Evolutionary conservation across 1,140 invertebrate species (phyloP).

Genomic region (Magallana gigas): DNA sequence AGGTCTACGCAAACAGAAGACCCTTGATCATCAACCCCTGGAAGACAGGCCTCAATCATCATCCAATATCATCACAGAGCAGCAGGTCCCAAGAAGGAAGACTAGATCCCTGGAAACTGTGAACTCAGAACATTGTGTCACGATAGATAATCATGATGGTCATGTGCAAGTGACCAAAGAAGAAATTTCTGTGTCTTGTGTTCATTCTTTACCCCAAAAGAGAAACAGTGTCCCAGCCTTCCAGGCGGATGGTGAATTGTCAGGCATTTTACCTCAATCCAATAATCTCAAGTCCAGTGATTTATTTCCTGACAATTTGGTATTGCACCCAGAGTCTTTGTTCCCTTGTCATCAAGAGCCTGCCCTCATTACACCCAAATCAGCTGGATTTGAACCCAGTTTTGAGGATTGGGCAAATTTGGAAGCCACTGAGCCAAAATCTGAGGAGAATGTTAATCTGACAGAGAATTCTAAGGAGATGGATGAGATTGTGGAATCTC

Average conservation of each 20-base stretch:
- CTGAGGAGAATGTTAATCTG: background rate
- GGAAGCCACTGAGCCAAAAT: background rate
- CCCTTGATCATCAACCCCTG: background rate
- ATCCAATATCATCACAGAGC: background rate
- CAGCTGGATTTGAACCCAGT: background rate
- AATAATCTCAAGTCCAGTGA: background rate
- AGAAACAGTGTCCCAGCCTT: background rate
- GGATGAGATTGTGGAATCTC: background rate
- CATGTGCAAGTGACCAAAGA: background rate
- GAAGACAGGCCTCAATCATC: background rate
- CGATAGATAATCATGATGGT: background rate
- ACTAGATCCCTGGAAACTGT: background rate
- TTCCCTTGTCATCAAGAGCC: background rate
- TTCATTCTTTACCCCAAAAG: background rate
- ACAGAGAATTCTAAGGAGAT: background rate
- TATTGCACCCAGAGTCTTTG: background rate
- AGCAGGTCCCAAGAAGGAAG: background rate
- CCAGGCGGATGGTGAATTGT: background rate
- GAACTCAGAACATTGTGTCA: background rate
- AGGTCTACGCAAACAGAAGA: conserved; percentile 1
- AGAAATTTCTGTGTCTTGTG: background rate
- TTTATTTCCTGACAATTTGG: background rate
- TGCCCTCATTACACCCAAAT: background rate
- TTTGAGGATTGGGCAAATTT: background rate
- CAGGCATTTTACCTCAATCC: background rate